A percentile compares a stretch with the other conserved stretches of the same genome.
phyloP scores from a whole-genome alignment of 2,888 invertebrate genomes.

The Hypomecis punctinalis region DNA sequence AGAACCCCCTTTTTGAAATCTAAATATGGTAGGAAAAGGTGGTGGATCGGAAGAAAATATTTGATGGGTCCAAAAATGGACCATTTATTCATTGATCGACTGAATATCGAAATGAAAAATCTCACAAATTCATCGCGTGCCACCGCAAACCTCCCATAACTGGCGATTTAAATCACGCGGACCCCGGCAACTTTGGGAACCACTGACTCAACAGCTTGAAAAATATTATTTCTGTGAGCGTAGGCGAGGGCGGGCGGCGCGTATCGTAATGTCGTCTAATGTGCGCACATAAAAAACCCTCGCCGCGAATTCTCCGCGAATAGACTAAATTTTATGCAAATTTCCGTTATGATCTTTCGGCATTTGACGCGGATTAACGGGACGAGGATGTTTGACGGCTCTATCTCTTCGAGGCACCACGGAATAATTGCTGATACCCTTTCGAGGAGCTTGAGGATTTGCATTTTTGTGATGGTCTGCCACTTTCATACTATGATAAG shows the following conservation, averaged over 20 bases:
- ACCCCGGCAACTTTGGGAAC: no score
- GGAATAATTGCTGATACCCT: background rate
- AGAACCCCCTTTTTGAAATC: no score
- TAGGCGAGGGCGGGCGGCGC: slow-evolving; percentile 44
- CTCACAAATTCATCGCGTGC: no score
- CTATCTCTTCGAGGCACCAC: slow-evolving; percentile 51
- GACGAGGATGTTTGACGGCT: slow-evolving; percentile 54
- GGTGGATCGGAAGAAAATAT: no score
- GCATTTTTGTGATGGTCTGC: background rate
- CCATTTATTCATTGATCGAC: no score
- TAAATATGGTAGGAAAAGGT: no score
- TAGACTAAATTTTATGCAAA: slow-evolving; percentile 73
- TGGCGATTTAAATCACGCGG: no score
- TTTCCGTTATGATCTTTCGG: slow-evolving; percentile 69
- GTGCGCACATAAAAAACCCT: slow-evolving; percentile 68
- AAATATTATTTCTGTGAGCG: slow-evolving; percentile 74
- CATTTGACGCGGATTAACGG: slow-evolving; percentile 66
- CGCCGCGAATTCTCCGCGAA: slow-evolving; percentile 65
- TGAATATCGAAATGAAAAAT: no score
- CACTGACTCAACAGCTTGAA: slow-evolving; percentile 65
- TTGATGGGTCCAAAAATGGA: no score
- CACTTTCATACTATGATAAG: background rate
- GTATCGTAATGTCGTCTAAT: slow-evolving; percentile 70
- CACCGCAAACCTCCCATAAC: no score
- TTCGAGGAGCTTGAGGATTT: background rate